phyloP scores from a whole-genome alignment of 2,888 invertebrate genomes.

The Labia minor region DNA sequence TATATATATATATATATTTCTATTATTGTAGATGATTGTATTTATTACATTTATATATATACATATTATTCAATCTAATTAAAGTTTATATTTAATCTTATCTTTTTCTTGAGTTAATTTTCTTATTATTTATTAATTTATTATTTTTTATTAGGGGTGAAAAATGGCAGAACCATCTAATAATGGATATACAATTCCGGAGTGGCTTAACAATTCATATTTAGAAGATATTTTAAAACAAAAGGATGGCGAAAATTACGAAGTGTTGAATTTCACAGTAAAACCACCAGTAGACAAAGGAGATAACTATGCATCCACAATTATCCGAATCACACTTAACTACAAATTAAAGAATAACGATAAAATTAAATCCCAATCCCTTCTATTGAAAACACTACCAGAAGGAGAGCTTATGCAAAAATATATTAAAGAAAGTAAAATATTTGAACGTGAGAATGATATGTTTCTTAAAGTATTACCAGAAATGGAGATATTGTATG shows the following conservation, averaged over 20 bases:
- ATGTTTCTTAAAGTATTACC: constrained; percentile 21
- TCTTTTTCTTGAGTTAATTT: too few relatives aligned
- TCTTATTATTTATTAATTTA: too few relatives aligned
- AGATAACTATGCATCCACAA: constrained; percentile 19
- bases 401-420: constrained; percentile 19
- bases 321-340: constrained; percentile 14
- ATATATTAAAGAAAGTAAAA: constrained; percentile 13
- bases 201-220: constrained; percentile 18
- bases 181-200: too few relatives aligned
- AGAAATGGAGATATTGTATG: constrained; percentile 14
- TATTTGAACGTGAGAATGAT: constrained; percentile 20
- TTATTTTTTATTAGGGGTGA: too few relatives aligned
- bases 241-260: constrained; percentile 5
- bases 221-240: constrained; percentile 18
- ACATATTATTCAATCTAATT: too few relatives aligned
- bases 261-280: constrained; percentile 18
- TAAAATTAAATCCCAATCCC: not conserved
- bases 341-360: not conserved
- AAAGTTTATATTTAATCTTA: too few relatives aligned
- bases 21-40: too few relatives aligned
- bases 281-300: constrained; percentile 17
- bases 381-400: constrained; percentile 24
- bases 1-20: too few relatives aligned
- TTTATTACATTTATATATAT: too few relatives aligned
- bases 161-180: too few relatives aligned